These are phyloP conservation scores for Charanyca ferruginea DNA, from an alignment of 2,888 invertebrate genomes.

Conservation along the genomic window DNA sequence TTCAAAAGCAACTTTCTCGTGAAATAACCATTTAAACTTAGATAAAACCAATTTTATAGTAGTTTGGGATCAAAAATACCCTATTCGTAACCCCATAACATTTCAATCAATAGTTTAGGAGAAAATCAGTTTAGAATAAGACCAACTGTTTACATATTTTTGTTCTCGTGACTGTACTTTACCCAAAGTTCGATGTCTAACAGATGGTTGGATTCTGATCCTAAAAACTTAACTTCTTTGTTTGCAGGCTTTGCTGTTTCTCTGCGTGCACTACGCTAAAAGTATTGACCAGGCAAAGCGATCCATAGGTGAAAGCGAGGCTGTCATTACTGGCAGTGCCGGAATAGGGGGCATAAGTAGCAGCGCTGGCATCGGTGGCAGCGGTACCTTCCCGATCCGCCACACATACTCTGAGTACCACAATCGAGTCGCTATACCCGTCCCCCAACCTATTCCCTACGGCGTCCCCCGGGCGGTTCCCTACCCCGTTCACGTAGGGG, in stretches of 20 bases:
- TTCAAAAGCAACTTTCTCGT: too few species aligned
- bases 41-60: too few species aligned
- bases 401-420: constrained; percentile 86
- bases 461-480: constrained; percentile 84
- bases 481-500: constrained; percentile 87
- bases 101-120: too few species aligned
- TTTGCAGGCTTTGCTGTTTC: constrained; percentile 74
- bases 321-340: constrained; percentile 12
- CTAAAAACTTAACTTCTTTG: neutral
- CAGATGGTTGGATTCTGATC: too few species aligned
- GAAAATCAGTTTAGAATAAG: too few species aligned
- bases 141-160: too few species aligned
- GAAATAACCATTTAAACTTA: too few species aligned
- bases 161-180: too few species aligned
- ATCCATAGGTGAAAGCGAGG: constrained; percentile 44
- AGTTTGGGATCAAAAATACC: too few species aligned
- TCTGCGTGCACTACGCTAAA: constrained; percentile 60
- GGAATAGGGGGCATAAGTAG: constrained; percentile 11
- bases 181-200: too few species aligned
- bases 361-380: neutral
- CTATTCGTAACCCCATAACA: too few species aligned
- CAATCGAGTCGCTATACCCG: constrained; percentile 88
- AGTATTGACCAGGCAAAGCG: constrained; percentile 69
- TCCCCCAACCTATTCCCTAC: constrained; percentile 87
- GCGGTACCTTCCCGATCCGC: constrained; percentile 73